Evolutionary conservation across 2,888 invertebrate species (phyloP).

Genomic region (Luffia ferchaultella): DNA sequence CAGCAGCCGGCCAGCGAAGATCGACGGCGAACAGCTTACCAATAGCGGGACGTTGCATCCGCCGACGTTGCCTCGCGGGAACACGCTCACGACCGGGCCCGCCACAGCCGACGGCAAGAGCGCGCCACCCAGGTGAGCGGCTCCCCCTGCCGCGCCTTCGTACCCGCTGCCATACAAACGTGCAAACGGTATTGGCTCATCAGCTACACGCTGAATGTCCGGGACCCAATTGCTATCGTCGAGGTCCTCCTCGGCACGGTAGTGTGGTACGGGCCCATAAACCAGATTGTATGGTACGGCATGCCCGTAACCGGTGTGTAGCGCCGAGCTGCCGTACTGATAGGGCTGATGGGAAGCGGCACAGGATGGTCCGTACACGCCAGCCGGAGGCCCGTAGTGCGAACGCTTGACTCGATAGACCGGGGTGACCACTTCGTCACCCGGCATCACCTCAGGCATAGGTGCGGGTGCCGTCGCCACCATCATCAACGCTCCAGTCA

Average conservation of each 20-base stretch:
- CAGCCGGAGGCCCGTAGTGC: not conserved
- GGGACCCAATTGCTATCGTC: slow-evolving; percentile 33
- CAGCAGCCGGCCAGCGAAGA: slow-evolving; percentile 35
- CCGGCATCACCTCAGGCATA: not conserved
- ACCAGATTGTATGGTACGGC: not conserved
- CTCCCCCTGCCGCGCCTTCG: slow-evolving; percentile 17
- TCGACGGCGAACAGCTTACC: slow-evolving; percentile 45
- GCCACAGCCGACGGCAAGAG: slow-evolving; percentile 11
- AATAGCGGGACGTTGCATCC: slow-evolving; percentile 43
- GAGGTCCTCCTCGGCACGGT: slow-evolving; percentile 23
- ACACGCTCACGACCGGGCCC: slow-evolving; percentile 34
- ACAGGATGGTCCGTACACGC: not conserved
- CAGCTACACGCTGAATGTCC: slow-evolving; percentile 27
- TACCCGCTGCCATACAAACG: slow-evolving; percentile 25
- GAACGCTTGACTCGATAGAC: not conserved
- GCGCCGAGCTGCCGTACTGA: not conserved
- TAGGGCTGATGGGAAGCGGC: not conserved
- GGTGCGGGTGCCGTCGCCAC: not conserved
- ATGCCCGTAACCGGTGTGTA: not conserved
- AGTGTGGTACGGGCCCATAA: slow-evolving; percentile 18
- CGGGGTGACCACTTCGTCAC: not conserved
- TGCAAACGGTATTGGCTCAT: slow-evolving; percentile 32
- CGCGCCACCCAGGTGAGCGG: not conserved
- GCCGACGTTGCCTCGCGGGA: slow-evolving; percentile 38
- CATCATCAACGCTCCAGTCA: not conserved